Evolutionary conservation across 2,888 invertebrate genomes (phyloP), one percentile per base, ranked within the genome.

Genomic region (Cepaea hortensis): DNA sequence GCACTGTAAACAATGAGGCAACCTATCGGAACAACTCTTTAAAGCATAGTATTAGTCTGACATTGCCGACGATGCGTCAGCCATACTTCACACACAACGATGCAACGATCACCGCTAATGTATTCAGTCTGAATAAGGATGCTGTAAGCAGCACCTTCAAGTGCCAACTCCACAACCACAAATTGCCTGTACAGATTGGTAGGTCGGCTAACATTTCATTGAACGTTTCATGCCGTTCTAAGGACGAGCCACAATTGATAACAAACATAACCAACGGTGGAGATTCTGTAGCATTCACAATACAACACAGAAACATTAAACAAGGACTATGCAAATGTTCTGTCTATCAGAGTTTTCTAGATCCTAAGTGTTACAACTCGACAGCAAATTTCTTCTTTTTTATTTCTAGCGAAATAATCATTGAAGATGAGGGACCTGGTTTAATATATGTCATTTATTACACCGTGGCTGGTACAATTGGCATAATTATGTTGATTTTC

Each of bases 401-500:
- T 3, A 23, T 79, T 15, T 3, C 7, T 5, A 18, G 18, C 5
- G 62, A 61, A 62, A 35, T 7, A 35, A 35, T 18, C 23, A 15
- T 3, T 0, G 15, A 5, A 79, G 3, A 3, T 62, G 35, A 15
- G 9, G n/a, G 1, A 6, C 5, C 18, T 3, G 55, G n/a, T 6
- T 5, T 55, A 0, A 23, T n/a, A 13, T 77, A 61, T 13, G 23
- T 77, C 3, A 79, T 79, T 15, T 79, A 35, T 18, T 79, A 62
- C 15, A 62, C 62, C 6, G 79, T 79, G 4, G 79, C 79, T 35
- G 79, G 79, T 4, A 79, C 79, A 35, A 35, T 79, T 62, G 79
- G 79, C 11, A 11, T 62, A 1, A 79, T 79, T n/a, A 35, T 79
- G 9, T 11, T 62, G 3, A 62, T 62, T 62, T 11, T 79, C 5